phyloP scores from a whole-genome alignment of 2,113 vertebrate species.

The Uropsilus gracilis region DNA sequence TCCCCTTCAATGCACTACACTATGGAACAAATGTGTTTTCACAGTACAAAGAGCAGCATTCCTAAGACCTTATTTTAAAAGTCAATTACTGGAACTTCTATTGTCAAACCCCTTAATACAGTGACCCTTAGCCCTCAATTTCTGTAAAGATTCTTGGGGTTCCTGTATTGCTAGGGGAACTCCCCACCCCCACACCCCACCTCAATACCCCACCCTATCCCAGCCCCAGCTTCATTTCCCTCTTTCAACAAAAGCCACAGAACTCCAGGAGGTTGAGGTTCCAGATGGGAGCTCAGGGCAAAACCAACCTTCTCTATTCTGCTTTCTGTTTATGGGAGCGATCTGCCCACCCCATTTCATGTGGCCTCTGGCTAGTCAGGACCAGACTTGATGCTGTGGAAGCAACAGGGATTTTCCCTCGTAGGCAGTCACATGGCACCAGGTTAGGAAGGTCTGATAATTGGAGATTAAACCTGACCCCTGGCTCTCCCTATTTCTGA shows the following conservation, averaged over 20 bases:
- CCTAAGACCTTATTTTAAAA: not conserved
- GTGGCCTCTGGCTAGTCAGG: not conserved
- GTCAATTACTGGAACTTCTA: not conserved
- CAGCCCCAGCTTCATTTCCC: not conserved
- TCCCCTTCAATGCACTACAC: not conserved
- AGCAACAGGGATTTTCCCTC: not conserved
- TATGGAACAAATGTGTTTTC: fast-evolving
- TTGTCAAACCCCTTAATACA: not conserved
- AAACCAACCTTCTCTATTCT: conserved; percentile 26
- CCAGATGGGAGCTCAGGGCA: not conserved
- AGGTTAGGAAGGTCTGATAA: no score
- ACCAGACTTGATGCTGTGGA: not conserved
- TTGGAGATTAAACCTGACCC: no score
- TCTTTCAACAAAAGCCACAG: not conserved
- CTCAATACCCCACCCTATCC: no score
- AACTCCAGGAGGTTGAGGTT: not conserved
- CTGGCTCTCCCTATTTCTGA: no score
- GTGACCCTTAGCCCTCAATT: not conserved
- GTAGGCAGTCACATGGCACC: fast-evolving
- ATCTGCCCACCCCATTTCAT: not conserved
- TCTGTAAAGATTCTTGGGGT: not conserved
- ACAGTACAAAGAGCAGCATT: not conserved
- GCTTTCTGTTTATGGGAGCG: conserved; percentile 53
- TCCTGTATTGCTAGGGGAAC: not conserved
- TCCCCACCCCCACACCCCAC: not conserved